Base-by-base conservation (phyloP, 2,113 vertebrate species). In the Platycercus adscitus region DNA sequence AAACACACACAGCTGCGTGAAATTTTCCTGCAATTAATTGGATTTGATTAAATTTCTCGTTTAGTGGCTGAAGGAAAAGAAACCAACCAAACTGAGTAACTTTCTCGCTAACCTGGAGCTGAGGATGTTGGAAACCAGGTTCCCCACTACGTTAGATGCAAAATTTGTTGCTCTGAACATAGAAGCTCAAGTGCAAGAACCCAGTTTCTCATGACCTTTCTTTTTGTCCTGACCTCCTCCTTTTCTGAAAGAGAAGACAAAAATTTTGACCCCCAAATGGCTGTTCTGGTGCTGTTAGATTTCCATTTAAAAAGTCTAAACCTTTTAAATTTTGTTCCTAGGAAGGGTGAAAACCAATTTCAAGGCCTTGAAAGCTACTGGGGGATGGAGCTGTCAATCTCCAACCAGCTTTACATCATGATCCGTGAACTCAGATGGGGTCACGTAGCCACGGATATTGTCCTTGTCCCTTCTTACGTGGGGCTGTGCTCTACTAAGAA, bases 21-120 rank as follows among this genome's bases (percentile, higher is more conserved):
- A 78, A 76, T 91, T 79, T 84, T 86, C 72, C 65, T 93, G 65
- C 83, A 84, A 79, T 93, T 95, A 93, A 71, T 71, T 89, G 76
- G 33, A 93, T 91, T 95, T 89, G 43, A 88, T 92, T 92, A 89
- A 75, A 78, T 89, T 95, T 91, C 65, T 95, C 39, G 41, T 89
- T 93, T 95, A 86, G 76, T 83, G 86, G 61, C 61, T 60, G 26
- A 39, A 88, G 37, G 68, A 95, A 78, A 95, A 92, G 86, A 81
- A 94, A 64, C 19, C 37, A 7, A 82, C 35, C n/a, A 14, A 85
- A 88, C 17, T 10, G 0, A 87, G 49, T 35, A 63, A 64, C 55
- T 75, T 86, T 29, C 37, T 84, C 64, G 77, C 52, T 95, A 79
- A 84, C 24, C 23, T 31, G 61, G 44, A 71, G 35, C 43, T 70